These are phyloP conservation scores for Stenichneumon culpator DNA, from an alignment of 2,888 invertebrate genomes.

Conservation along the genomic window DNA sequence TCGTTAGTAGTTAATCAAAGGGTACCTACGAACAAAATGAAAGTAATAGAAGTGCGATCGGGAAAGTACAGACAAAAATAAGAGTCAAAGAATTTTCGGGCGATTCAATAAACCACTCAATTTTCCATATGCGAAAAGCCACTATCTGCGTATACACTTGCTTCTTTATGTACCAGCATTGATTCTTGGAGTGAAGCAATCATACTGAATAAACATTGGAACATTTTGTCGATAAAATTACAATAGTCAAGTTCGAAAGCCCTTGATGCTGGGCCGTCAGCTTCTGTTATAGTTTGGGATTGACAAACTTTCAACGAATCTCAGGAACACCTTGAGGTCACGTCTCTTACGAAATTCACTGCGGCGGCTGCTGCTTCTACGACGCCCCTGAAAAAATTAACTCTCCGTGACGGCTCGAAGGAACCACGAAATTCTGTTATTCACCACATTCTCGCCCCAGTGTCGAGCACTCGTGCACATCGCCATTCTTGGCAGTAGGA, in stretches of 20 bases:
- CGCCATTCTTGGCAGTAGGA: slow-evolving; percentile 21
- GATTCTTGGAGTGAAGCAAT: not conserved
- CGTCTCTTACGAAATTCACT: not conserved
- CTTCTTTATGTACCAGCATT: not conserved
- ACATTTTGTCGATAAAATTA: not conserved
- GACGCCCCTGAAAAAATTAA: slow-evolving; percentile 18
- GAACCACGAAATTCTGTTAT: slow-evolving; percentile 26
- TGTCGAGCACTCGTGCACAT: slow-evolving; percentile 19
- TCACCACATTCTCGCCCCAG: not conserved
- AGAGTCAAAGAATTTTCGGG: not conserved
- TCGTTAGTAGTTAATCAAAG: not conserved
- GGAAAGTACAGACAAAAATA: too few relatives aligned
- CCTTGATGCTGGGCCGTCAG: not conserved
- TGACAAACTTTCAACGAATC: slow-evolving; percentile 3
- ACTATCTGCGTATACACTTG: not conserved
- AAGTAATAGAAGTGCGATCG: not conserved
- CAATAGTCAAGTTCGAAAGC: not conserved
- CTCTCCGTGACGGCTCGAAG: slow-evolving; percentile 8
- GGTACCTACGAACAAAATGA: not conserved
- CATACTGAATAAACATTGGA: not conserved
- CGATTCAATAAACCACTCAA: not conserved
- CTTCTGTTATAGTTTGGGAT: not conserved
- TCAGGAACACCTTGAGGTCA: not conserved
- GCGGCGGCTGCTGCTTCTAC: not conserved
- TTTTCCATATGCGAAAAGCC: not conserved